Evolutionary conservation across 2,797 vertebrate species (phyloP).

Genomic region (Xiphorhynchus erythropygius): DNA sequence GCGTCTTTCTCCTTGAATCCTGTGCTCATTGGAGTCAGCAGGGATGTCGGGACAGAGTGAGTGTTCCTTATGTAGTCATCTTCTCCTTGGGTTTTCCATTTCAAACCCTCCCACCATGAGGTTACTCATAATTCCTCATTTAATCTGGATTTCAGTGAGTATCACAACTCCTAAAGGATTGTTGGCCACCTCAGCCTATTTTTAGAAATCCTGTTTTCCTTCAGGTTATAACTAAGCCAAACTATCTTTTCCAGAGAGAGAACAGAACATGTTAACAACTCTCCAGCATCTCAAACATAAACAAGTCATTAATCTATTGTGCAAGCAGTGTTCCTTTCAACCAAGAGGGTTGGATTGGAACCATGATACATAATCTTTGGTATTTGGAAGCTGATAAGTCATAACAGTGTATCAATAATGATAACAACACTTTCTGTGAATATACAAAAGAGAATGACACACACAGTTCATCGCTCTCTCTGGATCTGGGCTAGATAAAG

Average conservation of each 20-base stretch:
- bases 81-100: conserved; percentile 5
- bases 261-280: conserved; percentile 21
- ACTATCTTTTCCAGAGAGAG: not conserved
- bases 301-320: conserved; percentile 9
- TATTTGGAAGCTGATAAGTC: conserved; percentile 42
- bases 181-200: not conserved
- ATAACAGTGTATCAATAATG: conserved; percentile 9
- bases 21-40: not conserved
- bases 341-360: conserved; percentile 35
- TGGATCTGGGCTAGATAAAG: not conserved
- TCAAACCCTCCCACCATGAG: not conserved
- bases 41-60: not conserved
- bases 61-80: not conserved
- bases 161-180: not conserved
- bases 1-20: not conserved
- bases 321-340: conserved; percentile 15
- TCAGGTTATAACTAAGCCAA: not conserved
- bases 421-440: not conserved
- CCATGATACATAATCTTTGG: conserved; percentile 3
- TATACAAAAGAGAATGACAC: not conserved
- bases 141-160: not conserved
- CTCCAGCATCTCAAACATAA: conserved; percentile 11
- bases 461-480: not conserved
- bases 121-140: conserved; percentile 5
- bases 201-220: conserved; percentile 28